phyloP scores from a whole-genome alignment of 2,113 vertebrate genomes.

The Malurus alboscapulatus region DNA sequence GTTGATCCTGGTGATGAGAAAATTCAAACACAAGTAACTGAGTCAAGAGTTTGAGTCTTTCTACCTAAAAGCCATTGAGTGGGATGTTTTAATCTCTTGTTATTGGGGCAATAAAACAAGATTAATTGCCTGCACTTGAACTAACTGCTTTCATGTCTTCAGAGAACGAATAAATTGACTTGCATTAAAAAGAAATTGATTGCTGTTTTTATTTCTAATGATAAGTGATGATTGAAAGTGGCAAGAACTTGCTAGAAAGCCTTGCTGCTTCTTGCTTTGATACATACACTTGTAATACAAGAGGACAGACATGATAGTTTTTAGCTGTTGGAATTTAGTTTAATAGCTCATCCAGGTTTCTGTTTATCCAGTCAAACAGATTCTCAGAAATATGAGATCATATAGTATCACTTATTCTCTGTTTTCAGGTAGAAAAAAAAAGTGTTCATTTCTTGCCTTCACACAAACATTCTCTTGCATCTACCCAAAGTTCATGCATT shows the following conservation, averaged over 20 bases:
- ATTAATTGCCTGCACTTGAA: background rate
- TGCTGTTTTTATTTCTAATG: background rate
- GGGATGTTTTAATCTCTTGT: background rate
- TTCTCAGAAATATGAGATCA: background rate
- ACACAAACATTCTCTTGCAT: background rate
- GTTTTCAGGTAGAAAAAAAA: background rate
- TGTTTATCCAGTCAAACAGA: background rate
- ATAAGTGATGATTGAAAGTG: background rate
- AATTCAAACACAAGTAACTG: background rate
- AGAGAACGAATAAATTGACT: conserved; percentile 64
- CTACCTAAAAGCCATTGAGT: conserved; percentile 17
- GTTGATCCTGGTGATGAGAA: background rate
- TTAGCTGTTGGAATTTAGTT: background rate
- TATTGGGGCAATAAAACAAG: background rate
- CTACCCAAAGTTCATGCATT: background rate
- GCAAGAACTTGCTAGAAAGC: background rate
- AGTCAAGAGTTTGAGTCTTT: background rate
- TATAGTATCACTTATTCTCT: background rate
- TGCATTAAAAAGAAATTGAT: background rate
- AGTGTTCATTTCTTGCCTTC: background rate
- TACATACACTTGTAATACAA: background rate
- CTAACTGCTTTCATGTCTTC: conserved; percentile 22
- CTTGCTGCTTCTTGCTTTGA: background rate
- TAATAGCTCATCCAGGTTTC: background rate
- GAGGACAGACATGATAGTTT: background rate